Percentiles rank a stretch among this genome's conserved stretches.
These are phyloP conservation scores for Porites lutea DNA, from an alignment of 64 coral and sea anemone species.

Conservation along the genomic window DNA sequence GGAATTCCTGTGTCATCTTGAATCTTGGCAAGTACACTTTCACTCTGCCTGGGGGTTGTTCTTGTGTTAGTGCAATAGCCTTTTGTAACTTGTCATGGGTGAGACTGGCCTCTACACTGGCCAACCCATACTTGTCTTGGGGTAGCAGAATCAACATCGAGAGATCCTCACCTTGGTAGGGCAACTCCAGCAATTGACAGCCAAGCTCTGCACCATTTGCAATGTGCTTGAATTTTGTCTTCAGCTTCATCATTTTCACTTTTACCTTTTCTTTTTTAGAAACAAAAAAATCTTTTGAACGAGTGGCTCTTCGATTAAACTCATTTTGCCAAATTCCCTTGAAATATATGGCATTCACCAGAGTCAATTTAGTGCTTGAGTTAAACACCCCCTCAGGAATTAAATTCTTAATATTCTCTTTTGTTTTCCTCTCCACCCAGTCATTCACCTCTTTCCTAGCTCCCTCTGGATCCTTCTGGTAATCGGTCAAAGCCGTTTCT, in stretches of 20 bases:
- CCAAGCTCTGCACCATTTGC: slow-evolving; percentile 17
- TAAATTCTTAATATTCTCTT: slow-evolving; percentile 70
- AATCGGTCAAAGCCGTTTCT: slow-evolving; percentile 68
- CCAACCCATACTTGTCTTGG: slow-evolving; percentile 53
- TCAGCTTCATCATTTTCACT: slow-evolving; percentile 66
- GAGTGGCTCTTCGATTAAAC: slow-evolving; percentile 52
- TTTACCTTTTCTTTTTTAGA: slow-evolving; percentile 3
- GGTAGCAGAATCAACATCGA: slow-evolving; percentile 74
- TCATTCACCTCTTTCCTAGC: slow-evolving; percentile 74
- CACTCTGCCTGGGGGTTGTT: background rate
- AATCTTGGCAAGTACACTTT: slow-evolving; percentile 86
- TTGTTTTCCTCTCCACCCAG: slow-evolving; percentile 81
- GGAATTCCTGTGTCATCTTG: slow-evolving; percentile 65
- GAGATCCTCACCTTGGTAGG: slow-evolving; percentile 43
- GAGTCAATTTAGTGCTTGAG: slow-evolving; percentile 40
- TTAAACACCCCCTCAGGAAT: slow-evolving; percentile 58
- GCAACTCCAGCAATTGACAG: slow-evolving; percentile 67
- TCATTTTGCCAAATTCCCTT: slow-evolving; percentile 83
- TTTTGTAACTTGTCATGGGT: slow-evolving; percentile 24
- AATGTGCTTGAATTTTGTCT: slow-evolving; percentile 42
- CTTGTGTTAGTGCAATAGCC: background rate
- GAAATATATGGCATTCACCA: slow-evolving; percentile 91
- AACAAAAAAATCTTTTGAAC: background rate
- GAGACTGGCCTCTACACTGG: slow-evolving; percentile 53
- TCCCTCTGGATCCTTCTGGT: slow-evolving; percentile 49